These are phyloP conservation scores for Labrus mixtus DNA, from an alignment of 2,113 vertebrate genomes.

Conservation along the genomic window DNA sequence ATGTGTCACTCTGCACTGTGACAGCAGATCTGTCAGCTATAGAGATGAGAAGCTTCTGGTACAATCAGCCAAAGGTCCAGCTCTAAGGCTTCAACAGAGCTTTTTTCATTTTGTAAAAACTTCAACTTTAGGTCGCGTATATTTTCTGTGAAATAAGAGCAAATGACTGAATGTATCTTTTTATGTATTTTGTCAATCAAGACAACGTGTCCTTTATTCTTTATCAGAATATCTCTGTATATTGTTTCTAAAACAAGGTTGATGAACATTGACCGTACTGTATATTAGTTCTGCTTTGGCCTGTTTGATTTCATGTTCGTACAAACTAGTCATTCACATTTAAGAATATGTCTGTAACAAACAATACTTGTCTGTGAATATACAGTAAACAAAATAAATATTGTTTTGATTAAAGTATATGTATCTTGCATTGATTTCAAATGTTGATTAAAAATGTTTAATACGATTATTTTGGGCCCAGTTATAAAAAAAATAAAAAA, in stretches of 20 bases:
- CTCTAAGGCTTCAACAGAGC: neutral
- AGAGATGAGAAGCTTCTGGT: neutral
- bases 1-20: conserved; percentile 8
- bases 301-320: conserved; percentile 32
- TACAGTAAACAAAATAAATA: conserved; percentile 60
- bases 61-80: conserved; percentile 5
- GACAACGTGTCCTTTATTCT: conserved; percentile 47
- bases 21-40: conserved; percentile 21
- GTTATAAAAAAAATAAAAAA: too few species aligned
- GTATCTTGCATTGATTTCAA: neutral
- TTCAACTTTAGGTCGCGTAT: conserved; percentile 15
- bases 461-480: neutral
- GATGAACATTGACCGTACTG: conserved; percentile 4
- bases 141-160: conserved; percentile 66
- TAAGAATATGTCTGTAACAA: conserved; percentile 43
- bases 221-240: conserved; percentile 44
- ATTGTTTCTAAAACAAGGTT: conserved; percentile 37
- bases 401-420: conserved; percentile 49
- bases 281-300: conserved; percentile 50
- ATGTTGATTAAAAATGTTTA: neutral
- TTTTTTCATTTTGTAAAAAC: neutral
- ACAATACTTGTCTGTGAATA: conserved; percentile 52
- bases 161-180: conserved; percentile 72
- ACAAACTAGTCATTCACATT: conserved; percentile 9
- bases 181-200: conserved; percentile 50